Evolutionary conservation across 2,888 invertebrate species (phyloP), one percentile per base, ranked within the genome.

Genomic region (Eupelmus urozonus): DNA sequence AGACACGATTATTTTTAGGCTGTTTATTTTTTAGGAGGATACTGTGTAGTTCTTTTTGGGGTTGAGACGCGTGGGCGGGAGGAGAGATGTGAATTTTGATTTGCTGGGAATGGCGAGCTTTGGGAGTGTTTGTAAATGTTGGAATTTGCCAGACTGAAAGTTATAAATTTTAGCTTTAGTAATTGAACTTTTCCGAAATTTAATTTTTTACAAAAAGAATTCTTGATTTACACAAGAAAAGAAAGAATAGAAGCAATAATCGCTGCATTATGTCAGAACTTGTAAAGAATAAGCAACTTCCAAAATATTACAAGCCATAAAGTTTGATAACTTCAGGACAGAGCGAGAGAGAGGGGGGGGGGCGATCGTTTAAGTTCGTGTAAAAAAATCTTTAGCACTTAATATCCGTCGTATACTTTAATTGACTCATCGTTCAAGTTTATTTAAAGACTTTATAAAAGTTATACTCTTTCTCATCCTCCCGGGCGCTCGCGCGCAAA

Each of bases 391-490:
- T 70, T 78, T 69, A 49, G 55, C 49, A 53, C 67, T 78, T 75
- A 65, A 75, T 75, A 75, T 63, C 45, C 78, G 55, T 67, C 75
- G 71, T 71, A 62, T 65, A 66, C 60, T 71, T 75, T 79, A 79
- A 79, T 79, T 75, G 79, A 79, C 79, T 79, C 79, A 67, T 79
- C 79, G 71, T 66, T 70, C 49, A 59, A 79, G 55, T 79, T 79
- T 79, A 75, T 72, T 71, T 75, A 66, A 66, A 49, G 71, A 71
- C 71, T 78, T 72, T 78, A 73, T 73, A 78, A 74, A 78, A 70
- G 60, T 65, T 70, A 20, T 42, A 53, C 59, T 49, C 59, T 42
- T 27, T 49, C 27, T 23, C 49, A 51, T 49, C 42, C 65, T 5
- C n/a, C n/a, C n/a, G n/a, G 49, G 18, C 42, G 34, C 7, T 4